Conservation (phyloP, 64 coral and sea anemone species). For the Porites australiensis region DNA sequence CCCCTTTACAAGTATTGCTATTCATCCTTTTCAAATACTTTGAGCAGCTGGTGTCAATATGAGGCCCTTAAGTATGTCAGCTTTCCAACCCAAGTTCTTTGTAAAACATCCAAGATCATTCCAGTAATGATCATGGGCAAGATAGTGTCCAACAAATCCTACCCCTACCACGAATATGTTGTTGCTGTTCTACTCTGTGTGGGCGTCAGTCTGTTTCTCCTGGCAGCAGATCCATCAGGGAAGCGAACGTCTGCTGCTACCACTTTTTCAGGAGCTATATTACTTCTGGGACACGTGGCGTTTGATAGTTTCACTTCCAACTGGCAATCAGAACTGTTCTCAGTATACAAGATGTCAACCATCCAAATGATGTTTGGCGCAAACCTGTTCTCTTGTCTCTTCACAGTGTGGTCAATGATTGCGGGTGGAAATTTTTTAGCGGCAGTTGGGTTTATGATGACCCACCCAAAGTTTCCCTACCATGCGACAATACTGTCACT, state of each 20-base stretch:
- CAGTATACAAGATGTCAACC: conserved; percentile 89
- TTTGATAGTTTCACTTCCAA: conserved; percentile 99
- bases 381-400: conserved; percentile 94
- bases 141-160: conserved; percentile 86
- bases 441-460: conserved; percentile 71
- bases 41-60: conserved; percentile 99
- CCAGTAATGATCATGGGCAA: conserved; percentile 99
- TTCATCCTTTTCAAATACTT: conserved; percentile 95
- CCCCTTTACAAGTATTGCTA: conserved; percentile 94
- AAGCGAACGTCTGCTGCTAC: conserved; percentile 77
- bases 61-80: conserved; percentile 98
- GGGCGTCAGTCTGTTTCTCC: conserved; percentile 94
- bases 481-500: conserved; percentile 75
- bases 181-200: conserved; percentile 85
- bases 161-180: conserved; percentile 95
- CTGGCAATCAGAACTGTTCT: conserved; percentile 97
- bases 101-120: conserved; percentile 97
- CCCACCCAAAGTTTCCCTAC: conserved; percentile 76
- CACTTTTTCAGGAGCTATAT: conserved; percentile 82
- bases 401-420: conserved; percentile 94
- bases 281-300: conserved; percentile 93
- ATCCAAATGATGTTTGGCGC: conserved; percentile 99
- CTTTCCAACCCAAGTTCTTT: conserved; percentile 93
- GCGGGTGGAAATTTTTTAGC: conserved; percentile 84
- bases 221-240: conserved; percentile 65